A percentile compares a stretch with the other conserved stretches of the same genome.
phyloP scores from a whole-genome alignment of 2,113 vertebrate genomes.

The Empidonax alnorum region DNA sequence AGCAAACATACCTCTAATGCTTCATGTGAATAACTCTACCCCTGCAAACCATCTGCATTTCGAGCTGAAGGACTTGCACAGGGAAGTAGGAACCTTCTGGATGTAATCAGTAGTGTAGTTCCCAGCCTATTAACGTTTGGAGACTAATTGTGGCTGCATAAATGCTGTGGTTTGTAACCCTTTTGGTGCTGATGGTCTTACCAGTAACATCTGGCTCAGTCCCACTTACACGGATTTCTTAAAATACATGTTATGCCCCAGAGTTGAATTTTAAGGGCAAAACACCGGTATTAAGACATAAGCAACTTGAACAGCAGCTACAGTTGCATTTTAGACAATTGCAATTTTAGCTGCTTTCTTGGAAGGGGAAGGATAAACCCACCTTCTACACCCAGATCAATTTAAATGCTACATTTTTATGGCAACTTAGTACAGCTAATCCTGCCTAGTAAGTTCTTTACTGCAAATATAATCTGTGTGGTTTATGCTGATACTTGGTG shows the following conservation, averaged over 20 bases:
- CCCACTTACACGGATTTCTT: neutral
- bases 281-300: neutral
- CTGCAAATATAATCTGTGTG: neutral
- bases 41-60: neutral
- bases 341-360: neutral
- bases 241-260: neutral
- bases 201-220: constrained; percentile 6
- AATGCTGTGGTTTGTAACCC: neutral
- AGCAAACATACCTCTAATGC: neutral
- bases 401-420: neutral
- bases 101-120: neutral
- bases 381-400: neutral
- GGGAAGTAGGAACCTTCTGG: neutral
- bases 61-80: neutral
- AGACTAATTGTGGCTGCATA: neutral
- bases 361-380: neutral
- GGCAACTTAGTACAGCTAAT: neutral
- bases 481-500: neutral
- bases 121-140: neutral
- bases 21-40: neutral
- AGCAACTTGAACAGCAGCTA: neutral
- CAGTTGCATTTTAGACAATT: neutral
- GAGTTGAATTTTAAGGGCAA: neutral
- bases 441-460: neutral
- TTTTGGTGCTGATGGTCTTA: constrained; percentile 12